Evolutionary conservation across 2,888 invertebrate genomes (phyloP), one percentile per base, ranked within the genome.

Genomic region (Cosmopolites sordidus): DNA sequence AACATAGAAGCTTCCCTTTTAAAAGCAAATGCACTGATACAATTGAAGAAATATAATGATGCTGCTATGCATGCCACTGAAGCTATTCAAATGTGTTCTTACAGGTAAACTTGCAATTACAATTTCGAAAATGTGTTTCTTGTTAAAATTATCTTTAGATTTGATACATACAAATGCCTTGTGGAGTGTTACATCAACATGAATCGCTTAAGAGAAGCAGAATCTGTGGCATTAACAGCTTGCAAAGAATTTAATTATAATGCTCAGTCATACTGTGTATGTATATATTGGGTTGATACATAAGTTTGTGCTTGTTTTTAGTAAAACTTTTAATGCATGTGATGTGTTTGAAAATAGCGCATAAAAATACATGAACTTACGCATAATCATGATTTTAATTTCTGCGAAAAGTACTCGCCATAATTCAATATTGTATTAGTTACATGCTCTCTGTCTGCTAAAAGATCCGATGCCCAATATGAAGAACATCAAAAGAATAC

Each of bases 101-200:
- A 66, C 55, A 67, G 73, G 70, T 73, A 64, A 51, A 12, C 18
- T 41, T 14, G 22, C 8, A n/a, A n/a, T n/a, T n/a, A n/a, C n/a
- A n/a, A n/a, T n/a, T n/a, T n/a, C n/a, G n/a, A n/a, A n/a, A n/a
- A n/a, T n/a, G n/a, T n/a, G n/a, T n/a, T n/a, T n/a, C n/a, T n/a
- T 22, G 22, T 5, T 8, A 22, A 8, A 22, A 3, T 22, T 22
- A 8, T 22, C 8, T 22, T 22, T 64, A 78, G 86, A 56, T 86
- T 81, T 69, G 91, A 91, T 68, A 80, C 86, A 1, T 85, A 89
- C 68, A 84, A 86, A 72, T 88, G 88, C n/a, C 70, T 90, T 18
- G 84, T 88, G 1, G 85, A 87, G 60, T 84, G 86, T 68, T 88
- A 88, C 65, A 73, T 87, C 37, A 82, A 82, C 1, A 76, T 82